Conservation (phyloP, 2,797 vertebrate species). For the Chelidonichthys spinosus region DNA sequence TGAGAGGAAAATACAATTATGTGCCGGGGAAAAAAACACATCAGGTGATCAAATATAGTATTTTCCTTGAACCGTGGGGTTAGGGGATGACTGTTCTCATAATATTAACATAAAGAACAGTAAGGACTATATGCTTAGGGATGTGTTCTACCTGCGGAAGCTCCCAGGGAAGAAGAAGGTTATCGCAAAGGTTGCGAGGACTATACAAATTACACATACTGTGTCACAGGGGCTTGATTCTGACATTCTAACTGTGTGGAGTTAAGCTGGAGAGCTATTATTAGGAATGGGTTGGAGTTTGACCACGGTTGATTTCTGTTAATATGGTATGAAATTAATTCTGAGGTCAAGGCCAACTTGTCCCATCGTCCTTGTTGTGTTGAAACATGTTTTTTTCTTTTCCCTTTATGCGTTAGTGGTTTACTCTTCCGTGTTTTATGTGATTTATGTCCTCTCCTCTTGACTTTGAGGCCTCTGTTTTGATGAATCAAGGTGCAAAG, state of each 20-base stretch:
- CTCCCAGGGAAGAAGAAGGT: slow-evolving; percentile 55
- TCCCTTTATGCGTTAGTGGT: slow-evolving; percentile 38
- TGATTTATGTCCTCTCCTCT: slow-evolving; percentile 55
- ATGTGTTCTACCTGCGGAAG: slow-evolving; percentile 51
- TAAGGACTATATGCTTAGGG: slow-evolving; percentile 53
- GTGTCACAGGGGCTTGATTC: slow-evolving; percentile 53
- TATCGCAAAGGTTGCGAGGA: slow-evolving; percentile 56
- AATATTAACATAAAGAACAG: slow-evolving; percentile 68
- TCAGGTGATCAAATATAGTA: slow-evolving; percentile 82
- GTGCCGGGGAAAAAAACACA: slow-evolving; percentile 32
- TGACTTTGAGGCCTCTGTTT: slow-evolving; percentile 64
- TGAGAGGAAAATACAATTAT: slow-evolving; percentile 78
- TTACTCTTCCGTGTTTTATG: slow-evolving; percentile 51
- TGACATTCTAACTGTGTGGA: slow-evolving; percentile 44
- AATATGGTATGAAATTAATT: slow-evolving; percentile 73
- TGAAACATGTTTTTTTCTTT: slow-evolving; percentile 26
- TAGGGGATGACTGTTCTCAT: slow-evolving; percentile 68
- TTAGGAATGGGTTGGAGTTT: slow-evolving; percentile 57
- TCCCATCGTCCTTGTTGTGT: slow-evolving; percentile 46
- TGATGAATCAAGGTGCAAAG: slow-evolving; percentile 48
- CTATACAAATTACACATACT: slow-evolving; percentile 69
- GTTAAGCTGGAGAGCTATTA: slow-evolving; percentile 56
- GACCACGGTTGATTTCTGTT: slow-evolving; percentile 61
- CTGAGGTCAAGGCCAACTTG: slow-evolving; percentile 54
- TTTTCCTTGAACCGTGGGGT: slow-evolving; percentile 83